phyloP scores from a whole-genome alignment of 2,888 invertebrate species.

The Invenusta paracnida region DNA sequence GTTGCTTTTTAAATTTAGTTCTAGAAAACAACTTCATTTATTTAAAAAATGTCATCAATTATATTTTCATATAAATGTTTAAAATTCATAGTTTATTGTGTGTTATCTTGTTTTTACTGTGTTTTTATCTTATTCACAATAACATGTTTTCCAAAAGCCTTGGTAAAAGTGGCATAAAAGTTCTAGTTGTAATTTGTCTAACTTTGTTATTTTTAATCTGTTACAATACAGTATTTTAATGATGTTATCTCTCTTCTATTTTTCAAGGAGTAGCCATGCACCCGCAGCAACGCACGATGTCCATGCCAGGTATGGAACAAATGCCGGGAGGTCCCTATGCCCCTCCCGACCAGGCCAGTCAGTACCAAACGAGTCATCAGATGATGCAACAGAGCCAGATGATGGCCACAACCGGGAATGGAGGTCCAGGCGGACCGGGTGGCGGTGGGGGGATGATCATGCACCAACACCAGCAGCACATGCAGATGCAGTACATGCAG shows the following conservation, averaged over 20 bases:
- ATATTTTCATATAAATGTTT: no score
- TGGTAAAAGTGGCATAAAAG: no score
- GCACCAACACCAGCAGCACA: constrained; percentile 27
- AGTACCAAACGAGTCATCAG: not conserved
- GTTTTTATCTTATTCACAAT: no score
- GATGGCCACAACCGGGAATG: not conserved
- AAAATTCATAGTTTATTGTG: no score
- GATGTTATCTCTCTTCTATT: not conserved
- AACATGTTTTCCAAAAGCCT: no score
- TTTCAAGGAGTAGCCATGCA: not conserved
- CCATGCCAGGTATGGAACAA: not conserved
- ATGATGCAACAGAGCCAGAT: not conserved
- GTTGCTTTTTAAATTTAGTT: no score
- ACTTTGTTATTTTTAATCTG: no score
- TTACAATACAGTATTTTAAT: no score
- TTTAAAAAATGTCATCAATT: no score
- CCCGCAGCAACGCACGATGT: constrained; percentile 1
- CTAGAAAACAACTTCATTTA: no score
- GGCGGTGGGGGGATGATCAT: not conserved
- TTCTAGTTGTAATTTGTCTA: no score
- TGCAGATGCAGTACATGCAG: constrained; percentile 17
- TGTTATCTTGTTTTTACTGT: no score
- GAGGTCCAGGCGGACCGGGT: not conserved
- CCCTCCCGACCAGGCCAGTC: not conserved
- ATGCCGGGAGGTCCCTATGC: not conserved